Base-by-base conservation (phyloP, 2,797 vertebrate species). In the Erethizon dorsatum region DNA sequence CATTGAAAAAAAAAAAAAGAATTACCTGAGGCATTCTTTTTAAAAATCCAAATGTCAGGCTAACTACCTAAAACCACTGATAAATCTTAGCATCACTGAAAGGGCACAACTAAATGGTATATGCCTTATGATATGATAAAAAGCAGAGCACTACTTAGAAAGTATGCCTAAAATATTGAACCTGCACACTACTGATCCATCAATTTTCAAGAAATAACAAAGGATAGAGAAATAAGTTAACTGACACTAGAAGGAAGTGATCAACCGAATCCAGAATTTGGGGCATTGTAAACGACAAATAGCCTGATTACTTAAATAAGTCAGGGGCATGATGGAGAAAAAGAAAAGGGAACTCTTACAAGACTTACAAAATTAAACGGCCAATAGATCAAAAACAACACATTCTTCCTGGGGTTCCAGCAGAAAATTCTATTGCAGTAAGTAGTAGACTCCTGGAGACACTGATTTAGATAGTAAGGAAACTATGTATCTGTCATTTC, bases 161-260 rank as follows among this genome's bases (percentile, higher is more conserved):
- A 50, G 52, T 52, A 79, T 37, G 26, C 67, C 50, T 90, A 78
- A 95, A 77, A 83, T 56, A 92, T 0, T 92, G 61, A 96, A 79
- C 3, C 41, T 59, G 52, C 87, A 93, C 63, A 45, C 37, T 87
- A 61, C 52, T 79, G 90, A 93, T 9, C 28, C 93, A 94, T 84
- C 57, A 54, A 6, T 82, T 90, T 96, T 89, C 77, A 87, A 45
- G 50, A 92, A 94, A 95, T 83, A 73, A 90, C 54, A 67, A 61
- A 37, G 56, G 59, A 93, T 41, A 87, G 82, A 95, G 31, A 59
- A 96, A 97, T 65, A 83, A 79, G 79, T 89, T 91, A 96, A 93
- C 0, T 92, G 87, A 91, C 83, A 97, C 88, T 22, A 80, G 28
- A 90, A 95, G 33, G 57, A 97, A 93, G 54, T 24, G 37, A 88